These are phyloP conservation scores for Lypha dubia DNA, from an alignment of 2,888 invertebrate species.

Conservation along the genomic window DNA sequence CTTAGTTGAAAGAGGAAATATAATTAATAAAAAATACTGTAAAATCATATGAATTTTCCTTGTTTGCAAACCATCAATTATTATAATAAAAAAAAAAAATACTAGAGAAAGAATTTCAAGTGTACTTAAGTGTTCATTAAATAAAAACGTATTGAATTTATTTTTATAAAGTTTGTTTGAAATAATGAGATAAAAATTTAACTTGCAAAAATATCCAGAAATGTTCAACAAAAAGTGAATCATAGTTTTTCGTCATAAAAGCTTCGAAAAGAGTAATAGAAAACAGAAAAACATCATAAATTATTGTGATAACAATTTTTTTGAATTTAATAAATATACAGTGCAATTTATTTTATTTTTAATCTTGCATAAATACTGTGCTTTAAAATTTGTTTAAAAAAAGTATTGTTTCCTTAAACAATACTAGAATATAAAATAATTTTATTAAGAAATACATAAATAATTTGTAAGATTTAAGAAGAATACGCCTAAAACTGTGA, in stretches of 20 bases:
- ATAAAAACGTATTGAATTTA: neutral
- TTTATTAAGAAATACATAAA: neutral
- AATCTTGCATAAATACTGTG: too few relatives aligned
- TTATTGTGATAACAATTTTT: constrained; percentile 64
- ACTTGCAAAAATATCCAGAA: constrained; percentile 2
- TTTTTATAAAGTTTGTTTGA: constrained; percentile 8
- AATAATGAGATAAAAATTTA: neutral
- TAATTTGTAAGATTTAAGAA: constrained; percentile 31
- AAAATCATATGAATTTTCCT: constrained; percentile 30
- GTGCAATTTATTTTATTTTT: constrained; percentile 65
- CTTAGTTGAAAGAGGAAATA: constrained; percentile 32
- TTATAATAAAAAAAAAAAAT: neutral
- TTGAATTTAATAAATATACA: constrained; percentile 44
- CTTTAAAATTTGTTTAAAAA: constrained; percentile 31
- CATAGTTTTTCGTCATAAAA: constrained; percentile 64
- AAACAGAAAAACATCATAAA: constrained; percentile 37
- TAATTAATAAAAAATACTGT: constrained; percentile 40
- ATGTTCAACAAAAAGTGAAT: constrained; percentile 70
- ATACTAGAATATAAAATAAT: neutral
- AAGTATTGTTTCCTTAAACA: constrained; percentile 41
- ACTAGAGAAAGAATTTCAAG: neutral
- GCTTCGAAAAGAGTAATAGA: neutral
- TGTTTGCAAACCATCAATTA: neutral
- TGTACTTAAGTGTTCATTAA: constrained; percentile 10
- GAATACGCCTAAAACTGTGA: constrained; percentile 71